phyloP scores from a whole-genome alignment of 2,797 vertebrate genomes.

The Hemibagrus guttatus region DNA sequence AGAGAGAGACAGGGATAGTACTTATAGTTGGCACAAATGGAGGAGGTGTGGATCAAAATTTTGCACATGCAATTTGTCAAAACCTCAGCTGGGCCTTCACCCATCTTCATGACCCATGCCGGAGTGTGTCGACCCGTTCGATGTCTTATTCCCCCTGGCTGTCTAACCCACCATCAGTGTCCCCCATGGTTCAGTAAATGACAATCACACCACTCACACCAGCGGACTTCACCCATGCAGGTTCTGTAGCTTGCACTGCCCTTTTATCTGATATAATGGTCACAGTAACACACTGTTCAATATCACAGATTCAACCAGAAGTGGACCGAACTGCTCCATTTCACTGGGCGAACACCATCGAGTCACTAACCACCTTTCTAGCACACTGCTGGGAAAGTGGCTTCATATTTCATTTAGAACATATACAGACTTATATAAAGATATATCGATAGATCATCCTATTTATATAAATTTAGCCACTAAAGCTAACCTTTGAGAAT shows the following conservation, averaged over 20 bases:
- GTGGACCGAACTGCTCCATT: not conserved
- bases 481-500: not conserved
- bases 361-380: not conserved
- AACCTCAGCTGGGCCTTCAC: slow-evolving; percentile 15
- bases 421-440: not conserved
- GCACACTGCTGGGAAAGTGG: not conserved
- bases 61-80: slow-evolving; percentile 37
- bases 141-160: slow-evolving; percentile 12
- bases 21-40: slow-evolving; percentile 29
- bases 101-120: not conserved
- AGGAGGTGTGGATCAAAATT: slow-evolving; percentile 25
- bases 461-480: not conserved
- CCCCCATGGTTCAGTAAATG: slow-evolving; percentile 34
- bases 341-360: not conserved
- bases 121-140: not conserved
- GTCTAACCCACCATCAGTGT: slow-evolving; percentile 27
- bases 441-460: no score
- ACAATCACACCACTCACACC: slow-evolving; percentile 32
- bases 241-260: slow-evolving; percentile 9
- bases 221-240: slow-evolving; percentile 3
- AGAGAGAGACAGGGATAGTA: slow-evolving; percentile 4
- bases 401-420: not conserved
- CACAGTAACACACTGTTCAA: not conserved
- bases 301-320: not conserved
- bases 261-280: slow-evolving; percentile 45